phyloP scores from a whole-genome alignment of 1,140 invertebrate species.

The Zophobas morio region DNA sequence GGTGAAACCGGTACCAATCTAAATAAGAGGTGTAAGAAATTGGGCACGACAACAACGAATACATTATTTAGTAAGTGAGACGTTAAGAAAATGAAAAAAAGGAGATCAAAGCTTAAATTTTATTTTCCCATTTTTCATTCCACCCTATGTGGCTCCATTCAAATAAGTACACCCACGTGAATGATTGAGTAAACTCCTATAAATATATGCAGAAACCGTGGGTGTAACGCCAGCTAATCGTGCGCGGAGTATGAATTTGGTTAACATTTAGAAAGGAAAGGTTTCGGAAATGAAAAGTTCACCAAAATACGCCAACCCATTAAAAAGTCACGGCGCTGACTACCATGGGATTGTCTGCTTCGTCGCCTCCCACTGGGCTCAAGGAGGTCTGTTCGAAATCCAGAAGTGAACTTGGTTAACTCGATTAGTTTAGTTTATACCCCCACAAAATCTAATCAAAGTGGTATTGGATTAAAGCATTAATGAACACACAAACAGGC shows the following conservation, averaged over 20 bases:
- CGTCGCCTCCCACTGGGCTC: background rate
- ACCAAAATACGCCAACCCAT: background rate
- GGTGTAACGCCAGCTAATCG: slow-evolving; percentile 4
- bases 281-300: slow-evolving; percentile 5
- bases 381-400: slow-evolving; percentile 27
- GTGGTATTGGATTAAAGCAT: slow-evolving; percentile 39
- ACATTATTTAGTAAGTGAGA: background rate
- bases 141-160: background rate
- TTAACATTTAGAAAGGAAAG: slow-evolving; percentile 6
- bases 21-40: too few species aligned
- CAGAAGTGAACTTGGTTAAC: slow-evolving; percentile 47
- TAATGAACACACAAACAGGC: slow-evolving; percentile 36
- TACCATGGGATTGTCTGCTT: slow-evolving; percentile 17
- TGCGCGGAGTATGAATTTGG: slow-evolving; percentile 2
- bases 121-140: slow-evolving; percentile 21
- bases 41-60: too few species aligned
- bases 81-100: background rate
- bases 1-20: too few species aligned
- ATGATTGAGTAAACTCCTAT: slow-evolving; percentile 30
- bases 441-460: slow-evolving; percentile 45
- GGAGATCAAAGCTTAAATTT: background rate
- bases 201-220: slow-evolving; percentile 12
- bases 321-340: background rate
- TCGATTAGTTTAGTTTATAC: slow-evolving; percentile 43
- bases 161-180: background rate